Evolutionary conservation across 2,888 invertebrate species (phyloP).

Genomic region (Drosophila mimica): DNA sequence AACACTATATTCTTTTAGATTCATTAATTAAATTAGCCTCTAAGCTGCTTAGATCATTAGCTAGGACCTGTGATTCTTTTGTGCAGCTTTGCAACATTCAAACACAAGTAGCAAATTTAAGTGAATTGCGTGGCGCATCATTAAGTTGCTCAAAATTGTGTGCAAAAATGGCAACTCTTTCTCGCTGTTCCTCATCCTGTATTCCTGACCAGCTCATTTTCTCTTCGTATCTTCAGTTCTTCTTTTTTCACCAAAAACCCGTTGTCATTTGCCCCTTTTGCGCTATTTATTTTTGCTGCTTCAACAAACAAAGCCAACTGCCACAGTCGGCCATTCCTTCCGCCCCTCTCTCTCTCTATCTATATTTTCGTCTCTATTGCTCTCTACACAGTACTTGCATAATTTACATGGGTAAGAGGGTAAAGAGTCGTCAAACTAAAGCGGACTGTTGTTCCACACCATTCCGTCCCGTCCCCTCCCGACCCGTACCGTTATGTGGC

Average conservation of each 20-base stretch:
- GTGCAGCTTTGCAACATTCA: constrained; percentile 2
- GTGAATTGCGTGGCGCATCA: constrained; percentile 53
- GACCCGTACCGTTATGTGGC: not conserved
- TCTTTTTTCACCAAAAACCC: constrained; percentile 17
- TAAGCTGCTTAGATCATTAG: constrained; percentile 3
- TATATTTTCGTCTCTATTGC: not conserved
- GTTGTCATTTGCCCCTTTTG: constrained; percentile 63
- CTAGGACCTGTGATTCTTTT: not conserved
- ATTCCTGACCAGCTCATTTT: not conserved
- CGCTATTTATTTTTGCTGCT: constrained; percentile 75
- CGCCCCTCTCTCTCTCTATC: not conserved
- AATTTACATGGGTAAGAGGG: constrained; percentile 75
- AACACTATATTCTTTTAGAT: not conserved
- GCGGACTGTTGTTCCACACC: constrained; percentile 33
- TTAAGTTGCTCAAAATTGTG: constrained; percentile 62
- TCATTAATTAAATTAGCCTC: constrained; percentile 1
- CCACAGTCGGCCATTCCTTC: constrained; percentile 32
- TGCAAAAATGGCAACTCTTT: constrained; percentile 42
- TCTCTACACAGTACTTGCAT: constrained; percentile 50
- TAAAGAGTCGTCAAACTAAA: constrained; percentile 60
- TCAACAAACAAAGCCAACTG: constrained; percentile 73
- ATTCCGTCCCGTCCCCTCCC: not conserved
- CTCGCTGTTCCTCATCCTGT: not conserved
- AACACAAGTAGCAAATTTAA: constrained; percentile 17
- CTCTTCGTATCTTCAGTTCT: not conserved